Evolutionary conservation across 2,797 vertebrate species (phyloP).

Genomic region (Argyrosomus regius): DNA sequence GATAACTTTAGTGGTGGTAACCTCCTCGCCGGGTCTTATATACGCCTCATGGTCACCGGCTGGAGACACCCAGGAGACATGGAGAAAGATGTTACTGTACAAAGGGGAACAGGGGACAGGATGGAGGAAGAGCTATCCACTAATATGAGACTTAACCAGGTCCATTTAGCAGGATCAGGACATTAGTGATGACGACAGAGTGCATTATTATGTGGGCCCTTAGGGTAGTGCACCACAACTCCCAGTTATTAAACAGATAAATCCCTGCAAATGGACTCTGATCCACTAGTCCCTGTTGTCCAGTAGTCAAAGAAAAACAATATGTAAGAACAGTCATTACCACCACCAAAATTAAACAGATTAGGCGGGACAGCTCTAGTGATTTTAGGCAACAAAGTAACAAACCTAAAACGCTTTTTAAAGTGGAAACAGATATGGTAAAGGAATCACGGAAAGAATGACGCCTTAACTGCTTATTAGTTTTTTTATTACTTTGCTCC

Average conservation of each 20-base stretch:
- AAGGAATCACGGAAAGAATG: not conserved
- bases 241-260: slow-evolving; percentile 83
- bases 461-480: not conserved
- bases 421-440: not conserved
- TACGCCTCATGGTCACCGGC: slow-evolving; percentile 46
- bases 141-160: slow-evolving; percentile 65
- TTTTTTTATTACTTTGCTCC: not conserved
- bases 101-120: slow-evolving; percentile 60
- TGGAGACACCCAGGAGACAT: slow-evolving; percentile 48
- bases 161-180: slow-evolving; percentile 77
- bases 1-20: slow-evolving; percentile 30
- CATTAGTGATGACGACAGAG: slow-evolving; percentile 71
- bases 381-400: slow-evolving; percentile 13
- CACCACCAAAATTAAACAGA: slow-evolving; percentile 7
- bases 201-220: slow-evolving; percentile 74
- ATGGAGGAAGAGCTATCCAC: slow-evolving; percentile 43
- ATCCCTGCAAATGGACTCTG: slow-evolving; percentile 77
- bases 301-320: slow-evolving; percentile 26
- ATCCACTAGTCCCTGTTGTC: slow-evolving; percentile 57
- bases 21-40: slow-evolving; percentile 66
- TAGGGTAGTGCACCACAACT: slow-evolving; percentile 58
- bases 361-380: not conserved
- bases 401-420: not conserved
- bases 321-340: slow-evolving; percentile 25
- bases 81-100: slow-evolving; percentile 50